A percentile compares a stretch with the other conserved stretches of the same genome.
Evolutionary conservation across 2,797 vertebrate genomes (phyloP).

Genomic region (Onychomys arenicola): DNA sequence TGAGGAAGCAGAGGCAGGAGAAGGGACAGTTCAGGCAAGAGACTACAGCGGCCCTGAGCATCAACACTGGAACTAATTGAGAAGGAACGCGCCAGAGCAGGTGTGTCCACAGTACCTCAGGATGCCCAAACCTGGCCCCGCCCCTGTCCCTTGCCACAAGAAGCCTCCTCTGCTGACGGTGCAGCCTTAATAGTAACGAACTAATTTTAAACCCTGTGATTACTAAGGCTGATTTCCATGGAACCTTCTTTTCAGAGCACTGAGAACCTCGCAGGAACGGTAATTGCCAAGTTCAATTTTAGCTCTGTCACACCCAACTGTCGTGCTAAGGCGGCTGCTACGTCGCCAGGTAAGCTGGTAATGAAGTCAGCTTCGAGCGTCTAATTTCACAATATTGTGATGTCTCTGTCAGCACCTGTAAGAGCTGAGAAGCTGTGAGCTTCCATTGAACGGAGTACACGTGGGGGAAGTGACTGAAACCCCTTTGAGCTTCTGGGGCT

Average conservation of each 20-base stretch:
- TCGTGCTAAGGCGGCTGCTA: conserved; percentile 72
- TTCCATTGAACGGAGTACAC: conserved; percentile 84
- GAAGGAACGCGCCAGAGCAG: background rate
- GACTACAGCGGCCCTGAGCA: conserved; percentile 40
- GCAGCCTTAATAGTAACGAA: conserved; percentile 88
- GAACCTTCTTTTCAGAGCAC: conserved; percentile 87
- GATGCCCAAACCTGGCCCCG: conserved; percentile 76
- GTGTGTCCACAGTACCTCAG: conserved; percentile 76
- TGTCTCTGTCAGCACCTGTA: conserved; percentile 86
- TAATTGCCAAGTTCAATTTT: conserved; percentile 91
- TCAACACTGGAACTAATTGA: conserved; percentile 62
- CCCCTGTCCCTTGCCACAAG: conserved; percentile 78
- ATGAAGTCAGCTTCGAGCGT: conserved; percentile 85
- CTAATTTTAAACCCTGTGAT: conserved; percentile 91
- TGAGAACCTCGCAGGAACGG: conserved; percentile 78
- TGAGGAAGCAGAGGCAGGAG: background rate
- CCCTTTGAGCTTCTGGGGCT: conserved; percentile 57
- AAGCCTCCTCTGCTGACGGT: conserved; percentile 81
- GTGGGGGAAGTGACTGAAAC: conserved; percentile 79
- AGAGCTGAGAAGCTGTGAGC: conserved; percentile 84
- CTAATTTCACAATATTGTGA: conserved; percentile 91
- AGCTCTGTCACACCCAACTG: conserved; percentile 88
- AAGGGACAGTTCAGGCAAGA: background rate
- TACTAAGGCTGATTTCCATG: conserved; percentile 89
- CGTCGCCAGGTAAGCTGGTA: conserved; percentile 87